Evolutionary conservation across 2,888 invertebrate species (phyloP), one percentile per base, ranked within the genome.

Genomic region (Capitulum mitella): DNA sequence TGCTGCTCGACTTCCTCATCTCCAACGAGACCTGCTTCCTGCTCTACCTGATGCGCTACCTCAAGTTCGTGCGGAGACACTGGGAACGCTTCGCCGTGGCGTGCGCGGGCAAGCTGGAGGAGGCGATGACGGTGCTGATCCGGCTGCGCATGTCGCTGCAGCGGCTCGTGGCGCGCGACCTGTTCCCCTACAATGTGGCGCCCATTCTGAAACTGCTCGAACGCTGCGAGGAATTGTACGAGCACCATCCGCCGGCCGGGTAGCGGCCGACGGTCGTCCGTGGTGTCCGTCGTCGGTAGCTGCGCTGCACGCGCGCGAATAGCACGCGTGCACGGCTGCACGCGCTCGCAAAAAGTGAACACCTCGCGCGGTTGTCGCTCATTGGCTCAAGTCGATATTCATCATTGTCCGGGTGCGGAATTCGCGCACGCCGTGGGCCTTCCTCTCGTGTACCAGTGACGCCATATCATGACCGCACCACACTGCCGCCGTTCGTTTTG

Each of bases 11-110:
- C 86, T 90, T 94, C 84, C 89, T 95, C 82, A 93, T 95, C 29
- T 94, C 93, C 84, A 95, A 94, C 83, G 95, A 95, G 86, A 95
- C 95, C 3, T 95, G 94, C 85, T 95, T 95, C 84, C 87, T 95
- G 79, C 86, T 95, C 58, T 95, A 95, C 86, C 87, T 95, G 83
- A 87, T 95, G 81, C 88, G 94, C 83, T 92, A 94, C 85, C 87
- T 95, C 79, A 95, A 95, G 84, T 94, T 93, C 86, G 91, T 93
- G 3, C 89, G 92, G 81, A 89, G 92, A 82, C 93, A 94, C 85
- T 95, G 94, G 94, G 87, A 90, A 0, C 92, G 92, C 84, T 94
- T 95, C 85, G 89, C 93, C 10, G 89, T 90, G 77, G 92, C 92
- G 80, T 94, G 94, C 84, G 91, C 91, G 79, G 87, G 89, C 81